Conservation (phyloP, 2,888 invertebrate species). For the Sarcophaga caerulescens region DNA sequence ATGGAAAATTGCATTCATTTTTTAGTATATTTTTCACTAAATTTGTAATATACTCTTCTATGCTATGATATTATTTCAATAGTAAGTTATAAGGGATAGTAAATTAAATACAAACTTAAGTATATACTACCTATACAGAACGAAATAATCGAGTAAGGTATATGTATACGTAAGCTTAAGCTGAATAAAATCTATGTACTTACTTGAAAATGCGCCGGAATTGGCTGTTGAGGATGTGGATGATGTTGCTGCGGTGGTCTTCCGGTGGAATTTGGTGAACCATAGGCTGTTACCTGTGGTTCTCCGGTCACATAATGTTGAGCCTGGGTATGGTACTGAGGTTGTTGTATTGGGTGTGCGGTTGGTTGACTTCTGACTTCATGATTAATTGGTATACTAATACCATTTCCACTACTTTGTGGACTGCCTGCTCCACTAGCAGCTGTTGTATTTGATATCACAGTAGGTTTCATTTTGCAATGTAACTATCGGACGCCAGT, state of each 20-base stretch:
- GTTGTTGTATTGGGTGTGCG: constrained; percentile 67
- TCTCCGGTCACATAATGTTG: constrained; percentile 55
- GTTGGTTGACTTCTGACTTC: constrained; percentile 70
- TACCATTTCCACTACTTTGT: constrained; percentile 69
- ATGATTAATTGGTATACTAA: constrained; percentile 76
- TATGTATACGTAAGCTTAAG: too few relatives aligned
- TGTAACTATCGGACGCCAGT: constrained; percentile 20
- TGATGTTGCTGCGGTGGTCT: constrained; percentile 59
- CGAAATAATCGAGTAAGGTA: too few relatives aligned
- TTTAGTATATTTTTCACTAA: too few relatives aligned
- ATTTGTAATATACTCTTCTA: too few relatives aligned
- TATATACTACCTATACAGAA: background rate
- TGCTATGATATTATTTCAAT: too few relatives aligned
- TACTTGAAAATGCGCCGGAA: constrained; percentile 72
- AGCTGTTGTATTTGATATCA: constrained; percentile 74
- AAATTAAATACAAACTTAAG: too few relatives aligned
- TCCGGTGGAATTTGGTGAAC: constrained; percentile 69
- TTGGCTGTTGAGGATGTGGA: constrained; percentile 70
- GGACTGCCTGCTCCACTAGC: constrained; percentile 63
- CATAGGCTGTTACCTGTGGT: constrained; percentile 59
- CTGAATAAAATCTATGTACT: constrained; percentile 20
- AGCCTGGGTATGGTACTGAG: constrained; percentile 58
- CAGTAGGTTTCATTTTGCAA: constrained; percentile 77
- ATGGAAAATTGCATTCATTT: too few relatives aligned
- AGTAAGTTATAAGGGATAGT: too few relatives aligned